These are phyloP conservation scores for Phoxinus dragarum DNA, from an alignment of 2,797 vertebrate species.

Conservation along the genomic window DNA sequence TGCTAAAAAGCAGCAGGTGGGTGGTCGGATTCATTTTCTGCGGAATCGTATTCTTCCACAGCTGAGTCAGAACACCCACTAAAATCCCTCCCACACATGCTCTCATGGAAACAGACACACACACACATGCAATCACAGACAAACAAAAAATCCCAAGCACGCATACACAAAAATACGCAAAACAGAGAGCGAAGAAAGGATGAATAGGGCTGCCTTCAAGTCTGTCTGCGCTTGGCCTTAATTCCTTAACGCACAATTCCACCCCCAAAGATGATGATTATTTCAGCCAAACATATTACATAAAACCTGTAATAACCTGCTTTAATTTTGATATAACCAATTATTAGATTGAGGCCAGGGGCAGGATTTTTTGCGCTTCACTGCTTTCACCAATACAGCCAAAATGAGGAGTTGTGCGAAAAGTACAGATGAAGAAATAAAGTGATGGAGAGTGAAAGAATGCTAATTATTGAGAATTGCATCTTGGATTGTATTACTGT, in stretches of 20 bases:
- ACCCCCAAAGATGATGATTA: slow-evolving; percentile 14
- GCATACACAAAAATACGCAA: slow-evolving; percentile 39
- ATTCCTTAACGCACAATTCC: slow-evolving; percentile 33
- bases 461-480: background rate
- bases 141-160: slow-evolving; percentile 8
- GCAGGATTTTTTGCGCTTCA: background rate
- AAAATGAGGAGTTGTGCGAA: background rate
- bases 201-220: slow-evolving; percentile 19
- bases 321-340: slow-evolving; percentile 18
- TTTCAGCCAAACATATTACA: slow-evolving; percentile 40
- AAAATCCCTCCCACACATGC: slow-evolving; percentile 46
- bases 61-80: slow-evolving; percentile 60
- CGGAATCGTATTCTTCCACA: slow-evolving; percentile 52
- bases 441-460: background rate
- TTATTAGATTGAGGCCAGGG: slow-evolving; percentile 12
- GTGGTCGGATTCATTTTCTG: slow-evolving; percentile 53
- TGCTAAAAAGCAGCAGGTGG: slow-evolving; percentile 50
- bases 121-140: slow-evolving; percentile 30
- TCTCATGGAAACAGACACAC: slow-evolving; percentile 39
- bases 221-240: slow-evolving; percentile 31
- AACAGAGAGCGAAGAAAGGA: slow-evolving; percentile 1
- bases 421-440: slow-evolving; percentile 1
- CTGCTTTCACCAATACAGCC: background rate
- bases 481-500: background rate
- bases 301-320: slow-evolving; percentile 25